Base-by-base conservation (phyloP, 30 jellyfish, hydroid and myxozoan genomes). In the Hydractinia echinata region DNA sequence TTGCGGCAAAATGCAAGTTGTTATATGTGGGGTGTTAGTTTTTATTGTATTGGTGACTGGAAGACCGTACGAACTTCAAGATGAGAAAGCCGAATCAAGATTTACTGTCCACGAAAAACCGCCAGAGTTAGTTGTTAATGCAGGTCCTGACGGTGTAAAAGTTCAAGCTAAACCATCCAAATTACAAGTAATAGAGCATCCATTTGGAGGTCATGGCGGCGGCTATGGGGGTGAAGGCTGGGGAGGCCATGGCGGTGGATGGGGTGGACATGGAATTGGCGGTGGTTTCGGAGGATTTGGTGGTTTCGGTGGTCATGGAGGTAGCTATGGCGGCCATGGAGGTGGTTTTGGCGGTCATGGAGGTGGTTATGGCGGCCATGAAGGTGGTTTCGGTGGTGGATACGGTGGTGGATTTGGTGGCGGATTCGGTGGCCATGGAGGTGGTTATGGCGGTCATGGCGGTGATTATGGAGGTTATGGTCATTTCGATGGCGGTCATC, bases 91-190 rank as follows among this genome's bases (percentile, higher is more conserved):
- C 5, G 95, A 90, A 72, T 54, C 94, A 83, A 67, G 93, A 81
- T 90, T 94, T 89, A 85, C 95, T 81, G 97, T 90, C 53, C 95
- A 85, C 84, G 97, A 90, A 55, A 85, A 82, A 68, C 95, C 95
- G 53, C 95, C 97, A 49, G 95, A 90, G 88, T 82, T 89, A 66
- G 93, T 89, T 67, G 95, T 90, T 7, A 90, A 85, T 82, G 97
- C 97, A 11, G 95, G 97, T 14, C 97, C 95, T 48, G 97, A 90
- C 53, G 97, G 97, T 76, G 97, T 85, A 15, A 90, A 90, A 77
- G 95, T 90, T 51, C 97, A 90, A 76, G 94, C 97, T 19, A 90
- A 90, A 66, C 97, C 97, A 54, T 85, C 95, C 51, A 90, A 90
- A 83, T 68, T 90, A 48, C 97, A 90, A 90, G 95, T 90, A 10